A percentile compares a stretch with the other conserved stretches of the same genome.
These are phyloP conservation scores for Chrysotoxum bicinctum DNA, from an alignment of 2,888 invertebrate genomes.

Conservation along the genomic window DNA sequence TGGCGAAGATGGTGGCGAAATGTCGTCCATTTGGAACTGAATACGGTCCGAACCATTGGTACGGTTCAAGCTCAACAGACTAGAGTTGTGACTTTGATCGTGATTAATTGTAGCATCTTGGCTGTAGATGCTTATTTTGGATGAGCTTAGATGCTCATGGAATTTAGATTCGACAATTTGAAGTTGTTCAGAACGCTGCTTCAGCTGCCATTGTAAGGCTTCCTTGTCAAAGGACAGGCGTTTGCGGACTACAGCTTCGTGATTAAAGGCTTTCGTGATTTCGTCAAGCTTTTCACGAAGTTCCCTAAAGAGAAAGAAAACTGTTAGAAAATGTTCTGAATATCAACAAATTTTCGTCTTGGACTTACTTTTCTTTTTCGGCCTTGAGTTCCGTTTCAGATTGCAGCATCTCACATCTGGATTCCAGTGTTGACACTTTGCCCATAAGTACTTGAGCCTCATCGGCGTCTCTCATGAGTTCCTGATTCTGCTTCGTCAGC, in stretches of 20 bases:
- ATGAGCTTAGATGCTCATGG: constrained; percentile 75
- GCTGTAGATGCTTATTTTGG: constrained; percentile 67
- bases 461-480: constrained; percentile 88
- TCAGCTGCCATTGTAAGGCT: constrained; percentile 92
- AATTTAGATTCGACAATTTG: constrained; percentile 78
- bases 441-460: constrained; percentile 88
- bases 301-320: constrained; percentile 82
- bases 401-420: constrained; percentile 93
- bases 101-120: constrained; percentile 67
- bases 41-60: constrained; percentile 72
- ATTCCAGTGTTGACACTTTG: constrained; percentile 89
- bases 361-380: constrained; percentile 84
- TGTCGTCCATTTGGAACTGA: constrained; percentile 78
- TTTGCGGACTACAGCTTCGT: constrained; percentile 90
- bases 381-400: constrained; percentile 85
- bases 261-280: constrained; percentile 87
- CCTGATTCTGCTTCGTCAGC: constrained; percentile 87
- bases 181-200: constrained; percentile 90
- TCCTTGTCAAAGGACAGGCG: constrained; percentile 92
- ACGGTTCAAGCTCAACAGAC: constrained; percentile 74
- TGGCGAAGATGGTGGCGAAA: constrained; percentile 87
- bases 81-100: constrained; percentile 74
- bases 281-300: constrained; percentile 87
- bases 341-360: not conserved
- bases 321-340: not conserved